phyloP scores from a whole-genome alignment of 2,888 invertebrate species.

The Drosophila stalkeri region DNA sequence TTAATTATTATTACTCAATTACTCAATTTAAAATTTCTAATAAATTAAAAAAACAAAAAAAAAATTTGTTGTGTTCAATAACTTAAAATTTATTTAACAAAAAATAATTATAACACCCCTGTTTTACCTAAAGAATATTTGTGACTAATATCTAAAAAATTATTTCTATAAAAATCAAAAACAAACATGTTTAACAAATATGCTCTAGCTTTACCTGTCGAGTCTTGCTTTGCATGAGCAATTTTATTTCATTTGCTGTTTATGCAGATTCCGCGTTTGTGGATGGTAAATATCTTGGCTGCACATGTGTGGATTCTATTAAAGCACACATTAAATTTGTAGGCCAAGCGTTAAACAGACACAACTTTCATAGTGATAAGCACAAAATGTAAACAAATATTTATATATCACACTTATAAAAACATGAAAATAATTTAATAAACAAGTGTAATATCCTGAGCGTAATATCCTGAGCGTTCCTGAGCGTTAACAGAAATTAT shows the following conservation, averaged over 20 bases:
- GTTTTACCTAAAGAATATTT: too few relatives aligned
- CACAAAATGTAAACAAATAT: neutral
- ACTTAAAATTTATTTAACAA: too few relatives aligned
- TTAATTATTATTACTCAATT: neutral
- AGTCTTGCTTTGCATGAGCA: neutral
- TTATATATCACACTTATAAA: neutral
- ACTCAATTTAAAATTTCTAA: neutral
- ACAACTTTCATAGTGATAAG: neutral
- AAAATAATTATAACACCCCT: too few relatives aligned
- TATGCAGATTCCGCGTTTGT: constrained; percentile 56
- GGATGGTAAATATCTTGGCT: constrained; percentile 41
- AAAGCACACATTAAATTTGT: neutral
- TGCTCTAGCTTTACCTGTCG: neutral
- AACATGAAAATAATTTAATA: neutral
- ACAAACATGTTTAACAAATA: neutral
- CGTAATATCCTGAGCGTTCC: too few relatives aligned
- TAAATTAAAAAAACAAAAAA: too few relatives aligned
- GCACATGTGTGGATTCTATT: constrained; percentile 41
- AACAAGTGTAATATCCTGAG: neutral
- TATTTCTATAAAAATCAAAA: neutral
- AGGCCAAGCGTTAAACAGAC: too few relatives aligned
- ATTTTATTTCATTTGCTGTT: neutral
- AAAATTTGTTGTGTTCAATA: too few relatives aligned
- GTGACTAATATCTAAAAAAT: too few relatives aligned
- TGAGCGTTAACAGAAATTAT: too few relatives aligned